Evolutionary conservation across 2,888 invertebrate genomes (phyloP), one percentile per base, ranked within the genome.

Genomic region (Stenodema calcarata): DNA sequence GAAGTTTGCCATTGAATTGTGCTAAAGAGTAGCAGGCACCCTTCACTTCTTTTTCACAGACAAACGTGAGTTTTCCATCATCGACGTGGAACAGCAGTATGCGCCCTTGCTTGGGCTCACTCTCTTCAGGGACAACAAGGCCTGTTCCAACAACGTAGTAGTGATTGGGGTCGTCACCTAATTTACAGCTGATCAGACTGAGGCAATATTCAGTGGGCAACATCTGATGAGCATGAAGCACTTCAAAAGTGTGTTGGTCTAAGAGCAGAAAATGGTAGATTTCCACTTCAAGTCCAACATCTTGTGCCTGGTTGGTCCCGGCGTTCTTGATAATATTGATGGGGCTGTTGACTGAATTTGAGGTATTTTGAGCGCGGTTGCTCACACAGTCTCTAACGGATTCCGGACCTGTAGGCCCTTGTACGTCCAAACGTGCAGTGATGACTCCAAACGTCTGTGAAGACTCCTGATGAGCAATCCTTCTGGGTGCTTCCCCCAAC

Each of bases 141-240:
- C 98, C 98, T 0, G 99, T 99, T 87, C 99, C 99, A 28, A 98
- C 96, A 18, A 99, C 94, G 92, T 96, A 99, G 92, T 99, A 99
- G 3, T 95, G 94, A 89, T 95, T 95, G 0, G 95, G 94, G 92
- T 99, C 99, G 90, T 98, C 97, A 1, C 98, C 98, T 79, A 99
- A 92, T 90, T 94, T 95, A 87, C 97, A 96, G 0, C 98, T 98
- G 90, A 97, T 95, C 86, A 99, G 92, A 41, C 98, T 96, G 91
- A 98, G 93, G 14, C 97, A 97, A 91, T 96, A 97, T 92, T 99
- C 99, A 89, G 95, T 95, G 12, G 95, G 94, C 94, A 96, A 95
- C 90, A 99, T 94, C 90, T 98, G 97, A 92, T 99, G 98, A 0
- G 98, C 95, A 92, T 99, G 98, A 62, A 99, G 92, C 23, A 99